Conservation (phyloP, 2,797 vertebrate genomes). For the Melanotaenia nigrans region DNA sequence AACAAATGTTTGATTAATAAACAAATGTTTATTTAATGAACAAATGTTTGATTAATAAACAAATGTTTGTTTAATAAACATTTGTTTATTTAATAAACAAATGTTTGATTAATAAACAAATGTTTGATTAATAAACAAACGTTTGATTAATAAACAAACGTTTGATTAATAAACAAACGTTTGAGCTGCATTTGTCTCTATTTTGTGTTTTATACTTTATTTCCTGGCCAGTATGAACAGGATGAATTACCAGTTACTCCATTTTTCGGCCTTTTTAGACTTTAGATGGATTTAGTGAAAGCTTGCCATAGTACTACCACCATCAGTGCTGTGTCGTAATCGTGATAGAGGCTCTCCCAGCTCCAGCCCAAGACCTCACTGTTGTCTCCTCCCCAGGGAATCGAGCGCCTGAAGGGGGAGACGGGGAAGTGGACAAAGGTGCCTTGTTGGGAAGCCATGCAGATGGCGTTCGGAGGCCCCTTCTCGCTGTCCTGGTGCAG, state of each 20-base stretch:
- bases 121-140: too few relatives aligned
- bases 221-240: conserved; percentile 14
- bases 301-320: background rate
- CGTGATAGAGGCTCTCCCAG: background rate
- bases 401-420: conserved; percentile 93
- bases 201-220: background rate
- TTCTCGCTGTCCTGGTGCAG: conserved; percentile 90
- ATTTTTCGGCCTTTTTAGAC: background rate
- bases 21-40: too few relatives aligned
- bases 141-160: too few relatives aligned
- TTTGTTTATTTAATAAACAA: too few relatives aligned
- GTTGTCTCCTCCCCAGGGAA: conserved; percentile 84
- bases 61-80: too few relatives aligned
- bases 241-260: background rate
- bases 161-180: too few relatives aligned
- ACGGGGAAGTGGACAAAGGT: conserved; percentile 86
- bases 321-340: background rate
- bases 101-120: too few relatives aligned
- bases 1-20: too few relatives aligned
- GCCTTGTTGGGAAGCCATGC: conserved; percentile 85
- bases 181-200: too few relatives aligned
- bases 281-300: background rate
- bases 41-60: too few relatives aligned
- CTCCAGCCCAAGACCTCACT: conserved; percentile 20
- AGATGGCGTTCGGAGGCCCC: conserved; percentile 85